These are phyloP conservation scores for Hippasteria phrygiana DNA, from an alignment of 53 echinoderm and acorn worm species.

Conservation along the genomic window DNA sequence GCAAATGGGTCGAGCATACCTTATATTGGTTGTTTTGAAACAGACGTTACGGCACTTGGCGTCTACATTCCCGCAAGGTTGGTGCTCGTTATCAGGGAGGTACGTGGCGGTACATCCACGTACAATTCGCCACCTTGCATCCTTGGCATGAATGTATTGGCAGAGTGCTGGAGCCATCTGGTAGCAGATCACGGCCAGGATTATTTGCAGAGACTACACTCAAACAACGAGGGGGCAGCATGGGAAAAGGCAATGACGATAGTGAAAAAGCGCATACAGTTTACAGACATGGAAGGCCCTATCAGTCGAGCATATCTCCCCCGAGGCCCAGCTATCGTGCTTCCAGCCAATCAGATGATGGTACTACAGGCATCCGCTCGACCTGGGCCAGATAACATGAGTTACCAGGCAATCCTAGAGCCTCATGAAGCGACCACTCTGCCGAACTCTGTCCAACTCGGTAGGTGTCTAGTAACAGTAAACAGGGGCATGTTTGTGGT, in stretches of 20 bases:
- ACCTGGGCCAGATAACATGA: neutral
- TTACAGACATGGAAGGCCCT: neutral
- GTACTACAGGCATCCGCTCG: neutral
- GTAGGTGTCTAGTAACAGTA: neutral
- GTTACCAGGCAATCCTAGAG: slow-evolving; percentile 7
- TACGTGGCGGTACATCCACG: too few relatives aligned
- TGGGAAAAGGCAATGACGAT: slow-evolving; percentile 9
- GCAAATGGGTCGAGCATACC: too few relatives aligned
- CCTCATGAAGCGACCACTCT: neutral
- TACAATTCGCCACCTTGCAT: slow-evolving; percentile 3
- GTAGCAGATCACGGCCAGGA: neutral
- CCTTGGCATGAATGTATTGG: slow-evolving; percentile 35
- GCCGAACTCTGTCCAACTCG: neutral
- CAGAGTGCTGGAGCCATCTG: slow-evolving; percentile 30
- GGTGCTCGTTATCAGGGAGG: too few relatives aligned
- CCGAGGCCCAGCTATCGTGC: neutral
- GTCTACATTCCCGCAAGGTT: too few relatives aligned
- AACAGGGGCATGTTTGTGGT: neutral
- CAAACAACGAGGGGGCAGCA: neutral
- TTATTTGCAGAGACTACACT: neutral
- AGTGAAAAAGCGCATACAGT: neutral
- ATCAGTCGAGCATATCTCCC: neutral
- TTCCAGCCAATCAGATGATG: neutral
- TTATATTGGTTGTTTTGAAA: too few relatives aligned
- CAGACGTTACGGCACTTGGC: too few relatives aligned